These are phyloP conservation scores for Gnatocerus cornutus DNA, from an alignment of 2,888 invertebrate species.

Conservation along the genomic window DNA sequence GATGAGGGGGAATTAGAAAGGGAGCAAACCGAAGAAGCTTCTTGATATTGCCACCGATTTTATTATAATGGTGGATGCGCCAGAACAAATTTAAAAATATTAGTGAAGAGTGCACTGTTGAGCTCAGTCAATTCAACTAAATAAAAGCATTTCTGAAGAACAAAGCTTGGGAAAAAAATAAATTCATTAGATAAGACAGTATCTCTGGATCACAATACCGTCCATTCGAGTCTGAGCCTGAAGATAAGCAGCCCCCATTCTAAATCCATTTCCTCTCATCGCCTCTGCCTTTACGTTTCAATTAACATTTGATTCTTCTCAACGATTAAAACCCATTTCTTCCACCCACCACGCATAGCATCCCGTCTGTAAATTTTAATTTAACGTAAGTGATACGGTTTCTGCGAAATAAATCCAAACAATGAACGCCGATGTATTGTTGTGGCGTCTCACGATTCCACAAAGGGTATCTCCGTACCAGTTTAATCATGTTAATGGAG, in stretches of 20 bases:
- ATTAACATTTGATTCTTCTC: constrained; percentile 40
- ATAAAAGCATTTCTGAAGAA: constrained; percentile 4
- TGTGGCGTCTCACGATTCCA: constrained; percentile 62
- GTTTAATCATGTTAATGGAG: constrained; percentile 68
- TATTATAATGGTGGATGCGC: too few species aligned
- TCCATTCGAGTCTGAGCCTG: constrained; percentile 37
- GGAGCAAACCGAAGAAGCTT: not conserved
- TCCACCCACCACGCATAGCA: not conserved
- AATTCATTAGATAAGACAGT: constrained; percentile 41
- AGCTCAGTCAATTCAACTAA: not conserved
- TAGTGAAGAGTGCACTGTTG: too few species aligned
- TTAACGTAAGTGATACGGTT: constrained; percentile 61
- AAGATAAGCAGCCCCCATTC: constrained; percentile 46
- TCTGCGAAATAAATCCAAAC: constrained; percentile 55
- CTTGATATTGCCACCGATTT: too few species aligned
- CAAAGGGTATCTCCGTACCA: constrained; percentile 64
- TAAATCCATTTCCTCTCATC: constrained; percentile 47
- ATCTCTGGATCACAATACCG: constrained; percentile 42
- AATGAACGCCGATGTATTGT: constrained; percentile 62
- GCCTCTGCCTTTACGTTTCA: constrained; percentile 47
- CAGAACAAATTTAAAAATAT: too few species aligned
- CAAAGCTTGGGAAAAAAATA: constrained; percentile 15
- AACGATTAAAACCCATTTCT: constrained; percentile 30
- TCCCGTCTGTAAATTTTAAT: constrained; percentile 56
- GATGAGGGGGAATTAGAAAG: not conserved